Conservation (phyloP, 2,888 invertebrate genomes). For the Arrhopalites spinosus region DNA sequence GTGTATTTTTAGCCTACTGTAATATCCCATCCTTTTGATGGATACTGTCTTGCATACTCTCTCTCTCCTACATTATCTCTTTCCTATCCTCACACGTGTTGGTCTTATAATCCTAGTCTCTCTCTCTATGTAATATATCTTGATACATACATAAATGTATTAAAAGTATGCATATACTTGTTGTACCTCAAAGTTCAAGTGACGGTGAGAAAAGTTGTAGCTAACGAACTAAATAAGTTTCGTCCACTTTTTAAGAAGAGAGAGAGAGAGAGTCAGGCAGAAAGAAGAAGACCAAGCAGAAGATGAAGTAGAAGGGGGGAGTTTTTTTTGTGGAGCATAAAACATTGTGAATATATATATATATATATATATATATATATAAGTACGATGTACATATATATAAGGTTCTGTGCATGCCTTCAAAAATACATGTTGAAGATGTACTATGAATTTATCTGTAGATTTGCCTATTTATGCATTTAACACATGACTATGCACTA, state of each 20-base stretch:
- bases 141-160: too few species aligned
- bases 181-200: conserved; percentile 3
- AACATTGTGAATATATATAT: conserved; percentile 5
- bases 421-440: conserved; percentile 22
- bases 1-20: conserved; percentile 42
- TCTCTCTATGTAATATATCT: too few species aligned
- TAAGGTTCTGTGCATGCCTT: conserved; percentile 16
- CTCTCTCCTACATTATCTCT: conserved; percentile 8
- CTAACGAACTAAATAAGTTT: conserved; percentile 17
- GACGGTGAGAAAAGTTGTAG: conserved; percentile 4
- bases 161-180: background rate
- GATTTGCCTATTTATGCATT: conserved; percentile 37
- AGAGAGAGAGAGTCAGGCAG: conserved; percentile 4
- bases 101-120: too few species aligned
- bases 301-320: conserved; percentile 16
- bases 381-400: background rate
- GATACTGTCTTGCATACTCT: background rate
- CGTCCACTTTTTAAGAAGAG: conserved; percentile 33
- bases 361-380: background rate
- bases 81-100: background rate
- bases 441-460: conserved; percentile 3
- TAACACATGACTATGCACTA: background rate
- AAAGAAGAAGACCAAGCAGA: conserved; percentile 5
- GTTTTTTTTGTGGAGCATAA: conserved; percentile 19
- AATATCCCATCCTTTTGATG: conserved; percentile 30